Evolutionary conservation across 2,888 invertebrate genomes (phyloP).

Genomic region (Cosmorhoe ocellata): DNA sequence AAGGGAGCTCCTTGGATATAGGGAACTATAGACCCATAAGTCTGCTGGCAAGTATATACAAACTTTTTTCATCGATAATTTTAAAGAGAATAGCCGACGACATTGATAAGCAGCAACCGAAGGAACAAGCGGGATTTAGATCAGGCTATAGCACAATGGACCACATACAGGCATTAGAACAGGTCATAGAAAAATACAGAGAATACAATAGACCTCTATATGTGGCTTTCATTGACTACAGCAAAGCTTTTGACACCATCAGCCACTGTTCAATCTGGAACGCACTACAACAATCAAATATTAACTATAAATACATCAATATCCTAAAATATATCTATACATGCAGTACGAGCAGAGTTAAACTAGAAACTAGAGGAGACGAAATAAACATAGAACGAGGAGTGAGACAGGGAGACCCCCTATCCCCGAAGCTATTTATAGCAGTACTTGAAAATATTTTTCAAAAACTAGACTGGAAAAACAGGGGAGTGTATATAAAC

Average conservation of each 20-base stretch:
- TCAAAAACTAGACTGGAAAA: no score
- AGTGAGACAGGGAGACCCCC: not conserved
- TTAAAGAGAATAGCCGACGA: no score
- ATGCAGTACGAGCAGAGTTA: not conserved
- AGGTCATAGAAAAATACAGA: not conserved
- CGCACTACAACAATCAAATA: not conserved
- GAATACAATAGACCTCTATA: not conserved
- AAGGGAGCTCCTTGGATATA: not conserved
- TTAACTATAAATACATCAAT: not conserved
- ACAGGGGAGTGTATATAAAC: no score
- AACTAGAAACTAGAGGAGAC: not conserved
- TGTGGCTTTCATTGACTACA: not conserved
- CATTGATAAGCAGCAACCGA: no score
- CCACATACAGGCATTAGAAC: no score
- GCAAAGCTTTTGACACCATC: not conserved
- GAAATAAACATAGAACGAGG: not conserved
- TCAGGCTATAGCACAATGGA: no score
- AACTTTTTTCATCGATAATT: not conserved
- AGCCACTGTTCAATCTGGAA: not conserved
- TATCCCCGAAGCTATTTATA: not conserved
- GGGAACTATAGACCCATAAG: no score
- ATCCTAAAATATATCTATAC: not conserved
- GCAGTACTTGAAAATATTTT: no score
- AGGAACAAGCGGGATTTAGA: no score
- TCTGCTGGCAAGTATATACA: not conserved